Evolutionary conservation across 2,797 vertebrate species (phyloP).

Genomic region (Eulemur rubriventer): DNA sequence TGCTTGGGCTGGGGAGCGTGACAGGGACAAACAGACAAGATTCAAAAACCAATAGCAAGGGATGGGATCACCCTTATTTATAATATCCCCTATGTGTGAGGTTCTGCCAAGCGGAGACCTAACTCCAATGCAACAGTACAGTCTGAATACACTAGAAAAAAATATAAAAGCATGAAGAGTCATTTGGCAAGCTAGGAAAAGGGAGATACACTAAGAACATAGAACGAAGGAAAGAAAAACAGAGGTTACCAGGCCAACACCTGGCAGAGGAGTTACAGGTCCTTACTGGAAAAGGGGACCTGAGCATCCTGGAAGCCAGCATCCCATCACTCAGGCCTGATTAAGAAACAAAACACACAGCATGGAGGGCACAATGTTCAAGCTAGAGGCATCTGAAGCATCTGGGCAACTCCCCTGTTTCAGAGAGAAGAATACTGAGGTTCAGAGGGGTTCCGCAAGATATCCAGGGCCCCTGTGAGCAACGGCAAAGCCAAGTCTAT

Average conservation of each 20-base stretch:
- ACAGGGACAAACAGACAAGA: neutral
- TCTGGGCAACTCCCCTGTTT: neutral
- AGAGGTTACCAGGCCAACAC: neutral
- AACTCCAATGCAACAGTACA: neutral
- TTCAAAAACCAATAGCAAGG: neutral
- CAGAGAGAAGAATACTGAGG: neutral
- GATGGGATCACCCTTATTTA: neutral
- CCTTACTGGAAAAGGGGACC: neutral
- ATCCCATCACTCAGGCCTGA: neutral
- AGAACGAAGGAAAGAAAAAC: slow-evolving; percentile 13
- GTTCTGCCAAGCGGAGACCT: neutral
- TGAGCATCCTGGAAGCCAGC: neutral
- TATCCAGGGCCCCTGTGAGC: neutral
- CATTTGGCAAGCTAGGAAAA: neutral
- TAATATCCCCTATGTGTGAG: neutral
- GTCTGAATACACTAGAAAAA: neutral
- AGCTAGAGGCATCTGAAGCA: no score
- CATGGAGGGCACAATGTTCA: rapidly evolving
- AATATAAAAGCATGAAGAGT: neutral
- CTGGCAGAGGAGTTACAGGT: neutral
- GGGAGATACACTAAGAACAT: neutral
- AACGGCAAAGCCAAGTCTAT: neutral
- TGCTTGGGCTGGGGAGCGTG: rapidly evolving
- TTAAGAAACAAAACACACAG: neutral
- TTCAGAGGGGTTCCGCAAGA: neutral